Evolutionary conservation across 2,888 invertebrate species (phyloP).

Genomic region (Caradrina kadenii): DNA sequence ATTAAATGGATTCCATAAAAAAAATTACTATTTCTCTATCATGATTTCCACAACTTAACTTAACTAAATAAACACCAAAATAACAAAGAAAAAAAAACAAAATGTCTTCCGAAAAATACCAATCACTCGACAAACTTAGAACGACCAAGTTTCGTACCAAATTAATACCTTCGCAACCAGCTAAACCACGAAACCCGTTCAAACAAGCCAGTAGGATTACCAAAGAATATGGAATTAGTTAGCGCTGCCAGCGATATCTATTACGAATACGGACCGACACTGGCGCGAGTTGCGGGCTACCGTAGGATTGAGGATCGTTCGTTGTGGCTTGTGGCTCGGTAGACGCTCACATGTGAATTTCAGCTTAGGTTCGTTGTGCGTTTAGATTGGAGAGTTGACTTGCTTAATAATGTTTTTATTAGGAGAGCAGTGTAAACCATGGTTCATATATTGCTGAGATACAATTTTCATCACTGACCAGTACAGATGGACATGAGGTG

Average conservation of each 20-base stretch:
- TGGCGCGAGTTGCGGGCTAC: constrained; percentile 5
- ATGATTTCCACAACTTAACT: too few relatives aligned
- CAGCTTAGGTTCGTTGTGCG: not conserved
- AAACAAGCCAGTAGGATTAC: constrained; percentile 10
- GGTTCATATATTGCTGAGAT: too few relatives aligned
- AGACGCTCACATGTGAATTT: constrained; percentile 32
- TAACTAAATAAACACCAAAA: too few relatives aligned
- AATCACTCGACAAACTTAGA: not conserved
- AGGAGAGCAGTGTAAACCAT: not conserved
- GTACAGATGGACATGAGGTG: too few relatives aligned
- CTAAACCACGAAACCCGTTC: constrained; percentile 8
- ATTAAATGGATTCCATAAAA: too few relatives aligned
- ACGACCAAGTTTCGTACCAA: not conserved
- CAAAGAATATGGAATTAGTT: constrained; percentile 38
- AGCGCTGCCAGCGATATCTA: constrained; percentile 9
- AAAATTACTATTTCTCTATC: too few relatives aligned
- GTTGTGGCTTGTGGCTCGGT: constrained; percentile 23
- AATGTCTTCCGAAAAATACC: not conserved
- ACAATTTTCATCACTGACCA: too few relatives aligned
- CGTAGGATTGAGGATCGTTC: constrained; percentile 1
- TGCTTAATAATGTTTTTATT: not conserved
- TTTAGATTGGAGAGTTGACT: constrained; percentile 16
- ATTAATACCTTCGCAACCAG: not conserved
- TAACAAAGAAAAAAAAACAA: not conserved
- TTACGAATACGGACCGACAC: constrained; percentile 8